Percentiles rank a stretch among this genome's conserved stretches.
Evolutionary conservation across 2,888 invertebrate species (phyloP).

Genomic region (Stenodema calcarata): DNA sequence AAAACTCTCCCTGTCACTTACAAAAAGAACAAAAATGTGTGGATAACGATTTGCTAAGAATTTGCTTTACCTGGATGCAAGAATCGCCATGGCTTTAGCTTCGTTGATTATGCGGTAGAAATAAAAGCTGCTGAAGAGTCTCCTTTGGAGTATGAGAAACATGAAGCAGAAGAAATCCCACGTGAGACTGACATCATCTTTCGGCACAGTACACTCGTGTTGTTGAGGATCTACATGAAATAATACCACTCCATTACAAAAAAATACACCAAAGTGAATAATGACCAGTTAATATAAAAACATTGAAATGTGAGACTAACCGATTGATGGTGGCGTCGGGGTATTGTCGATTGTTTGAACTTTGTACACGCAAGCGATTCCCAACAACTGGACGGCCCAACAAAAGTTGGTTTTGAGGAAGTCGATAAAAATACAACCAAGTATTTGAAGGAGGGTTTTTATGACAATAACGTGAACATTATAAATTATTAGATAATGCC

Average conservation of each 20-base stretch:
- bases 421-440: conserved; percentile 85
- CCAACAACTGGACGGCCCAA: conserved; percentile 83
- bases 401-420: conserved; percentile 66
- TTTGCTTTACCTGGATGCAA: conserved; percentile 86
- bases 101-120: conserved; percentile 97
- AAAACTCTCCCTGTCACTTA: too few species aligned
- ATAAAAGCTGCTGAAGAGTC: conserved; percentile 93
- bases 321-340: not conserved
- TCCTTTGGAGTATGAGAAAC: conserved; percentile 87
- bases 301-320: not conserved
- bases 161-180: conserved; percentile 97
- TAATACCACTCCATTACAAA: not conserved
- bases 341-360: conserved; percentile 62
- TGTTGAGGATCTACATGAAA: not conserved
- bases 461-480: conserved; percentile 87
- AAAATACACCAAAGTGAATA: too few species aligned
- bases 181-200: conserved; percentile 84
- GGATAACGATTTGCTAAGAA: too few species aligned
- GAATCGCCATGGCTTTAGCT: conserved; percentile 90
- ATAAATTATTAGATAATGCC: conserved; percentile 89
- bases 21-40: too few species aligned
- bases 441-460: conserved; percentile 87
- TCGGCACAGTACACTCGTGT: conserved; percentile 70
- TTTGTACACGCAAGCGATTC: conserved; percentile 86
- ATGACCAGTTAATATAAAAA: not conserved